Conservation (phyloP, 2,797 vertebrate species). For the Microhierax caerulescens region DNA sequence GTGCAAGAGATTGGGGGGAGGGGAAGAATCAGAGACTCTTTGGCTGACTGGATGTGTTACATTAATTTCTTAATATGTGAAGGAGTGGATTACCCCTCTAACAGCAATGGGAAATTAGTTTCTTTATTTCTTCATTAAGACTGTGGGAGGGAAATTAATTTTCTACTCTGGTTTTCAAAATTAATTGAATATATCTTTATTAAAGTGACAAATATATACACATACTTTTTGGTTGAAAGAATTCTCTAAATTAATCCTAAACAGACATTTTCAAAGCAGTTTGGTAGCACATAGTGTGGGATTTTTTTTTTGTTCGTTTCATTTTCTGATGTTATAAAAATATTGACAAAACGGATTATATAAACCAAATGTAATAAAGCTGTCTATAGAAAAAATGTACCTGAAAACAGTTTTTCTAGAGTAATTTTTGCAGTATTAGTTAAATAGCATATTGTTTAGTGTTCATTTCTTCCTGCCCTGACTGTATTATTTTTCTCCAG, state of each 20-base stretch:
- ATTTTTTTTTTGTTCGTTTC: neutral
- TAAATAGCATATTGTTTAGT: neutral
- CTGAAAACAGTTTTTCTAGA: neutral
- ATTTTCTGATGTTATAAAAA: neutral
- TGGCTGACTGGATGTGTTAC: conserved; percentile 71
- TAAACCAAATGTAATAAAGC: neutral
- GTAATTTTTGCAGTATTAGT: neutral
- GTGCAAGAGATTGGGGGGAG: neutral
- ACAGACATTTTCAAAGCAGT: neutral
- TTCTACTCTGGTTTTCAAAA: conserved; percentile 69
- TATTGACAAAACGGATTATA: neutral
- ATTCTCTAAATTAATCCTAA: conserved; percentile 68
- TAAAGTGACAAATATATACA: conserved; percentile 69
- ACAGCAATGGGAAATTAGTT: conserved; percentile 77
- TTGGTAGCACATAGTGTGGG: neutral
- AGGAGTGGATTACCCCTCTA: conserved; percentile 73
- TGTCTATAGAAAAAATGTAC: neutral
- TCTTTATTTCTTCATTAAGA: conserved; percentile 80
- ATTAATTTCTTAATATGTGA: conserved; percentile 77
- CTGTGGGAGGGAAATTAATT: conserved; percentile 80
- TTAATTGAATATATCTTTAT: conserved; percentile 80
- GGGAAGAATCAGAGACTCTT: conserved; percentile 19
- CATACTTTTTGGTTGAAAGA: conserved; percentile 65
- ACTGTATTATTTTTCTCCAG: neutral
- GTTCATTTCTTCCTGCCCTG: neutral